Evolutionary conservation across 1,140 invertebrate genomes (phyloP).

Genomic region (Penaeus vannamei): DNA sequence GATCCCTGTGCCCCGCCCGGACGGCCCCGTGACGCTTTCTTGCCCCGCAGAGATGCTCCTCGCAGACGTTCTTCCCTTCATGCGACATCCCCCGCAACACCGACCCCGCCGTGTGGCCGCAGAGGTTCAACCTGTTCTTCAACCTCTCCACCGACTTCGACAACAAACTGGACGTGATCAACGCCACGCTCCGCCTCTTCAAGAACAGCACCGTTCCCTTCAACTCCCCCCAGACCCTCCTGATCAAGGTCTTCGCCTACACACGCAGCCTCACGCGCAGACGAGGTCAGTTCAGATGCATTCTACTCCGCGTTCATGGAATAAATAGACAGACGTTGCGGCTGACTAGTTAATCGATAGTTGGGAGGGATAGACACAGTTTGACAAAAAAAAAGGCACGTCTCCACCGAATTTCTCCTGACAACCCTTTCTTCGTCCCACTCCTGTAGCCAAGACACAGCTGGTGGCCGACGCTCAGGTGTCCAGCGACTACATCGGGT

Average conservation of each 20-base stretch:
- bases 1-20: too few relatives aligned
- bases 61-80: conserved; percentile 62
- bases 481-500: conserved; percentile 60
- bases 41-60: conserved; percentile 58
- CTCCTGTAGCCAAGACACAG: conserved; percentile 25
- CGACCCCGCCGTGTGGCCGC: conserved; percentile 49
- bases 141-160: conserved; percentile 63
- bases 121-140: conserved; percentile 63
- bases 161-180: conserved; percentile 53
- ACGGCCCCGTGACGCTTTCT: background rate
- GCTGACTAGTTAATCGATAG: too few relatives aligned
- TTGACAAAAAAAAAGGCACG: too few relatives aligned
- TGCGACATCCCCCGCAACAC: conserved; percentile 60
- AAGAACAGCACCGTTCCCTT: conserved; percentile 56
- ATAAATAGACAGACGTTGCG: background rate
- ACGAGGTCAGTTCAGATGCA: conserved; percentile 44
- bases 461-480: conserved; percentile 40
- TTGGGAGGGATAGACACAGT: background rate
- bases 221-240: conserved; percentile 25
- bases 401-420: background rate
- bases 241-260: conserved; percentile 50
- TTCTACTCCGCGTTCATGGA: too few relatives aligned
- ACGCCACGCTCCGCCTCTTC: conserved; percentile 62
- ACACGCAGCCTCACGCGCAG: conserved; percentile 59
- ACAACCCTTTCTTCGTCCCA: background rate